Conservation (phyloP, 2,797 vertebrate species). For the Anniella stebbinsi region DNA sequence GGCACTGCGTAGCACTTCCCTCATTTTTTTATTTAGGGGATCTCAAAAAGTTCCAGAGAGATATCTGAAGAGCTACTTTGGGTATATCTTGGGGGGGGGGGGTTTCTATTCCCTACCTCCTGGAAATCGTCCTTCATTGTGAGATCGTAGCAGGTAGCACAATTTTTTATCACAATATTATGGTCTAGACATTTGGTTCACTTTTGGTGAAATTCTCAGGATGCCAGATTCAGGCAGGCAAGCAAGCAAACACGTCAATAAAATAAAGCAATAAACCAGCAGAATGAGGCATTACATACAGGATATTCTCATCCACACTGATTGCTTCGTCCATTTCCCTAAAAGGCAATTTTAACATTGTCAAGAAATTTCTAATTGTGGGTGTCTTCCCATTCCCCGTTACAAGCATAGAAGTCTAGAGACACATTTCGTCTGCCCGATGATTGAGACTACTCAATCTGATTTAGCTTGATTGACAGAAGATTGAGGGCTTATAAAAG, state of each 20-base stretch:
- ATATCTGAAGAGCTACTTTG: not conserved
- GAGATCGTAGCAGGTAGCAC: not conserved
- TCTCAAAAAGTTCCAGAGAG: not conserved
- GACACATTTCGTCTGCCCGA: not conserved
- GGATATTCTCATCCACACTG: constrained; percentile 56
- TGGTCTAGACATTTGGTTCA: too few species aligned
- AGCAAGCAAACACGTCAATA: too few species aligned
- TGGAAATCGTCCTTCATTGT: not conserved
- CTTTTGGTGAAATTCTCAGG: too few species aligned
- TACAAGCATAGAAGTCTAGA: not conserved
- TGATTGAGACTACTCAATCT: not conserved
- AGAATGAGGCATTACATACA: constrained; percentile 52
- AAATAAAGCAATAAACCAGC: not conserved
- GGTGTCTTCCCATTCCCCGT: not conserved
- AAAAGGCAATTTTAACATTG: not conserved
- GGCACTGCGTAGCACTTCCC: too few species aligned
- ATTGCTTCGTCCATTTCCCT: constrained; percentile 73
- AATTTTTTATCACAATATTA: not conserved
- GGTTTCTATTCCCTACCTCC: not conserved
- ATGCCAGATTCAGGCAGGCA: too few species aligned
- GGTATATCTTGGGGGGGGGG: not conserved
- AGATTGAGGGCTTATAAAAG: too few species aligned
- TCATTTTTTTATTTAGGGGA: not conserved
- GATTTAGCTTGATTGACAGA: not conserved
- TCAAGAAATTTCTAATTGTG: not conserved